Evolutionary conservation across 1,140 invertebrate species (phyloP), one percentile per base, ranked within the genome.

Genomic region (Nixonia krombeini): DNA sequence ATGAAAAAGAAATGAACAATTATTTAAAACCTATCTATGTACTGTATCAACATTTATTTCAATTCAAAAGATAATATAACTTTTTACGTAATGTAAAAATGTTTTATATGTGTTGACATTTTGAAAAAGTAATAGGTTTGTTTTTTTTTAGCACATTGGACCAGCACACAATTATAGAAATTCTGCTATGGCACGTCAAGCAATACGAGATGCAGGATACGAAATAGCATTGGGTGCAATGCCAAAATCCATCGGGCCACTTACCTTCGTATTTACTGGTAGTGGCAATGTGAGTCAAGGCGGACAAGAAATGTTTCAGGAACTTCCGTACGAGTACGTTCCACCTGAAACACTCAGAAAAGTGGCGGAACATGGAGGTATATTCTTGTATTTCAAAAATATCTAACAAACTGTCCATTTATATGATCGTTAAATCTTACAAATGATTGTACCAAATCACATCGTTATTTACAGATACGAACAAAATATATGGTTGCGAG

Each of bases 201-300:
- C 97, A 0, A 94, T 99, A 8, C 85, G 98, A 38, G 98, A 99
- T 82, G 95, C 95, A 25, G 98, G 98, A 0, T 99, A 99, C 79
- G 98, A 99, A 86, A 98, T 99, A 29, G 91, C 97, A 0, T 84
- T 99, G 23, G 97, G 96, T 9, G 92, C 96, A 85, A 96, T 99
- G 95, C 98, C 98, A 8, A 95, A 96, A 79, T 99, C 97, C 0
- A 92, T 99, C 46, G 98, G 98, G 0, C 98, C 98, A 0, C 84
- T 99, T 1, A 98, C 96, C 0, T 98, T 99, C 85, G 93, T 99
- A 0, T 99, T 99, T 76, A 99, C 98, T 5, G 98, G 98, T 2
- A 95, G 95, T 8, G 92, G 91, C 26, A 93, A 93, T 74, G 91
- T 93, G 0, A 93, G 91, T 1, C 85, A 94, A 89, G 95, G 96